Evolutionary conservation across 1,140 invertebrate species (phyloP).

Genomic region (Drosophila jambulina): DNA sequence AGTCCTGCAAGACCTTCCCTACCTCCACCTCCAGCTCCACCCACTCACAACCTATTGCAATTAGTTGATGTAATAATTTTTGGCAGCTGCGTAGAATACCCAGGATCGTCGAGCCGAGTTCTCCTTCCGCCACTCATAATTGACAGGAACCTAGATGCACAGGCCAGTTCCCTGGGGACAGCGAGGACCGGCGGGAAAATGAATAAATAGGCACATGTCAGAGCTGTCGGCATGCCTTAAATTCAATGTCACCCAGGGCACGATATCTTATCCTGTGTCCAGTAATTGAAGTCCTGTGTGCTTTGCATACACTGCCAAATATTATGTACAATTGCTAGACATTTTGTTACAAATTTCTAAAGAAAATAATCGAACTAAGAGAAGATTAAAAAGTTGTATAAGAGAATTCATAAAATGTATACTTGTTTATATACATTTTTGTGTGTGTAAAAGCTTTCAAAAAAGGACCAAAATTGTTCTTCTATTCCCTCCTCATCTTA

Average conservation of each 20-base stretch:
- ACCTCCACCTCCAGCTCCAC: background rate
- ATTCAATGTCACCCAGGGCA: conserved; percentile 55
- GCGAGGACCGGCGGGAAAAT: conserved; percentile 5
- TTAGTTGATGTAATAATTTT: conserved; percentile 63
- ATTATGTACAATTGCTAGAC: background rate
- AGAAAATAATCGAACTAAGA: background rate
- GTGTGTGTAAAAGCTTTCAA: background rate
- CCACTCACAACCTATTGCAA: conserved; percentile 53
- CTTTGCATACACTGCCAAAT: conserved; percentile 29
- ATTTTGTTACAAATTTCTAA: background rate
- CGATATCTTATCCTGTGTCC: conserved; percentile 21
- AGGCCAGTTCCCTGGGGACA: conserved; percentile 3
- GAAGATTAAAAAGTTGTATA: background rate
- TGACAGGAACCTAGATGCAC: conserved; percentile 33
- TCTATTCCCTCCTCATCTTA: conserved; percentile 6
- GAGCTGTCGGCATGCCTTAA: conserved; percentile 64
- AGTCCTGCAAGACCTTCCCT: background rate
- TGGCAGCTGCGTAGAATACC: conserved; percentile 33
- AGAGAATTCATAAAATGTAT: no score
- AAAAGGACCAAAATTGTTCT: conserved; percentile 28
- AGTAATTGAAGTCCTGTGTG: conserved; percentile 14
- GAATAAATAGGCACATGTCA: conserved; percentile 56
- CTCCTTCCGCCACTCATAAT: conserved; percentile 25
- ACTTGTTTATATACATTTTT: background rate
- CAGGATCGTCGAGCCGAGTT: background rate